These are phyloP conservation scores for Centrocercus urophasianus DNA, from an alignment of 2,113 vertebrate genomes.

Conservation along the genomic window DNA sequence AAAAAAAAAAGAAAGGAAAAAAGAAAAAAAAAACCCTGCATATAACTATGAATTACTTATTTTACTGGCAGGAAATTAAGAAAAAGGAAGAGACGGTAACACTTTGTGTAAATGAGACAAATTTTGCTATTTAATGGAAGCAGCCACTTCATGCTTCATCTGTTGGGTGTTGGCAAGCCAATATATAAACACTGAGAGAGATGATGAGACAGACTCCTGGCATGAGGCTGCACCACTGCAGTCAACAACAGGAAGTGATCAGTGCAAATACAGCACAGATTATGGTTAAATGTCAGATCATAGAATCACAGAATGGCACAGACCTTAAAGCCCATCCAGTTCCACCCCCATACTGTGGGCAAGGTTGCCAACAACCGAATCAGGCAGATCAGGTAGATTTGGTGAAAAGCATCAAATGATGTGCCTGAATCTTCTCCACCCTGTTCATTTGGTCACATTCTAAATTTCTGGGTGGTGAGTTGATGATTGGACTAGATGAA, in stretches of 20 bases:
- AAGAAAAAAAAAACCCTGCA: not conserved
- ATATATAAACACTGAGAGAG: not conserved
- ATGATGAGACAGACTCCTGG: not conserved
- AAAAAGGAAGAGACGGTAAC: not conserved
- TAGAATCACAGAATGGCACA: no score
- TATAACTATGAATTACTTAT: not conserved
- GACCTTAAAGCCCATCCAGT: no score
- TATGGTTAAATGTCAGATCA: not conserved
- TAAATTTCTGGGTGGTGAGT: not conserved
- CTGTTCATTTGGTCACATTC: not conserved
- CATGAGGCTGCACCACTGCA: not conserved
- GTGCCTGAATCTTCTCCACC: not conserved
- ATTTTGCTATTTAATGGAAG: not conserved
- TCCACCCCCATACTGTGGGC: no score
- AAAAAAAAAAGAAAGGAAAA: no score
- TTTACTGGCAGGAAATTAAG: not conserved
- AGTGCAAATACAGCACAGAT: not conserved
- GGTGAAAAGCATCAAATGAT: not conserved
- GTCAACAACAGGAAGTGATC: not conserved
- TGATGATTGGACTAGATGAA: no score
- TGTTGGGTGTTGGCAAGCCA: not conserved
- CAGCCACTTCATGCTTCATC: not conserved
- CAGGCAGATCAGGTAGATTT: not conserved
- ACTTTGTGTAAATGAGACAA: not conserved
- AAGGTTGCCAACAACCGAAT: no score